Conservation (phyloP, 2,888 invertebrate species). For the Cylloceria caligata region DNA sequence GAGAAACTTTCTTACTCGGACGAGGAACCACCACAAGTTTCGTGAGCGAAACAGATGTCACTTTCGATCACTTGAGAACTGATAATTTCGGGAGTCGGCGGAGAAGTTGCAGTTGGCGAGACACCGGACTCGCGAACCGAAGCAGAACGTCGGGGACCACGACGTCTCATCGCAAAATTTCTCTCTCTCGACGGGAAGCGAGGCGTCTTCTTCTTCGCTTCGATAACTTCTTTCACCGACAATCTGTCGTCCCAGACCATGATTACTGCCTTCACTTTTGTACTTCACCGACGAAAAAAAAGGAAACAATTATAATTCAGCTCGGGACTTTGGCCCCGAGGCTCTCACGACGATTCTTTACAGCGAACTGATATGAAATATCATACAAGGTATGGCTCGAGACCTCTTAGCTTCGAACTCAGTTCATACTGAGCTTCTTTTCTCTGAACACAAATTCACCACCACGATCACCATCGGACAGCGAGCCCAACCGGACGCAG, state of each 20-base stretch:
- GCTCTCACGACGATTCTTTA: neutral
- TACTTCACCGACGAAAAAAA: conserved; percentile 37
- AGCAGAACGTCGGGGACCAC: conserved; percentile 77
- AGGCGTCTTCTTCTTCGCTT: conserved; percentile 86
- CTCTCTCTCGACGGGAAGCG: conserved; percentile 90
- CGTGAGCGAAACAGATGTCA: conserved; percentile 45
- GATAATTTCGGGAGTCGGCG: conserved; percentile 54
- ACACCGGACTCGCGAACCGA: conserved; percentile 70
- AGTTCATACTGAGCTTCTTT: neutral
- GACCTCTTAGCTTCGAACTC: neutral
- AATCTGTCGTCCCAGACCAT: conserved; percentile 81
- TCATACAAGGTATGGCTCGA: neutral
- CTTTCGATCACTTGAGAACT: conserved; percentile 58
- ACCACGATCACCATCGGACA: conserved; percentile 8
- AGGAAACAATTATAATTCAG: conserved; percentile 6
- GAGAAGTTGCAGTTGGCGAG: conserved; percentile 65
- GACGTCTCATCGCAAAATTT: conserved; percentile 88
- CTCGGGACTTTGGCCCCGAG: neutral
- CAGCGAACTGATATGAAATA: too few species aligned
- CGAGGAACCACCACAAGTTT: conserved; percentile 56
- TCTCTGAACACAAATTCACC: conserved; percentile 14
- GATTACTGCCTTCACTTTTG: conserved; percentile 29
- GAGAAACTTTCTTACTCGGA: conserved; percentile 64
- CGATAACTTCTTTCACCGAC: conserved; percentile 81
- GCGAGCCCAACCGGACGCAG: conserved; percentile 22